These are phyloP conservation scores for Caenorhabditis brenneri DNA, from an alignment of 1,140 invertebrate genomes.

Conservation along the genomic window DNA sequence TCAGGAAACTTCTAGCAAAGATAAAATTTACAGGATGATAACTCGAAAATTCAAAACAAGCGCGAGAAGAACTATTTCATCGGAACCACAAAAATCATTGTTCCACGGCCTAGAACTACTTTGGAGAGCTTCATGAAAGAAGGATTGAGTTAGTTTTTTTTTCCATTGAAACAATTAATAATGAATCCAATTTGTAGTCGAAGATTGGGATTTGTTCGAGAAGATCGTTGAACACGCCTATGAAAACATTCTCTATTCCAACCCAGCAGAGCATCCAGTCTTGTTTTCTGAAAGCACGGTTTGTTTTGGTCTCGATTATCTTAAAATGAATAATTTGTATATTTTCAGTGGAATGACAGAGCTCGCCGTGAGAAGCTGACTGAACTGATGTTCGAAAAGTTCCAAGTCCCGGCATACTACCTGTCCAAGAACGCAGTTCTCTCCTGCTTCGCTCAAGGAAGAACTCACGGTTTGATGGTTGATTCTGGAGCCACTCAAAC, in stretches of 20 bases:
- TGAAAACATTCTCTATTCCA: slow-evolving; percentile 81
- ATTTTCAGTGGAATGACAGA: slow-evolving; percentile 81
- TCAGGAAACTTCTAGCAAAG: too few species aligned
- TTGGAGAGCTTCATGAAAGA: slow-evolving; percentile 88
- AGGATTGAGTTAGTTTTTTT: slow-evolving; percentile 78
- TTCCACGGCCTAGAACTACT: slow-evolving; percentile 84
- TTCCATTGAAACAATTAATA: background rate
- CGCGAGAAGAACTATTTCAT: slow-evolving; percentile 80
- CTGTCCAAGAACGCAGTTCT: slow-evolving; percentile 91
- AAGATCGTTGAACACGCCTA: slow-evolving; percentile 87
- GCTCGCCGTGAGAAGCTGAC: slow-evolving; percentile 86
- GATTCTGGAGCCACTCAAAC: slow-evolving; percentile 92
- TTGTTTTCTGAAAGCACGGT: slow-evolving; percentile 88
- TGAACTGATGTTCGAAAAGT: slow-evolving; percentile 94
- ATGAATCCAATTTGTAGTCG: slow-evolving; percentile 75
- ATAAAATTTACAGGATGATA: slow-evolving; percentile 65
- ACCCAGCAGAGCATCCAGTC: slow-evolving; percentile 86
- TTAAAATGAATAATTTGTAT: background rate
- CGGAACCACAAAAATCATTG: slow-evolving; percentile 79
- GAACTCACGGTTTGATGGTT: slow-evolving; percentile 86
- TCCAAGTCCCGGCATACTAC: slow-evolving; percentile 92
- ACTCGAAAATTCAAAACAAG: slow-evolving; percentile 73
- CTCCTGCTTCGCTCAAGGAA: slow-evolving; percentile 85
- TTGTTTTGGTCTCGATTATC: slow-evolving; percentile 47
- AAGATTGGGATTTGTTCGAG: slow-evolving; percentile 95